Base-by-base conservation (phyloP, 2,113 vertebrate genomes). In the Ammodytes marinus region DNA sequence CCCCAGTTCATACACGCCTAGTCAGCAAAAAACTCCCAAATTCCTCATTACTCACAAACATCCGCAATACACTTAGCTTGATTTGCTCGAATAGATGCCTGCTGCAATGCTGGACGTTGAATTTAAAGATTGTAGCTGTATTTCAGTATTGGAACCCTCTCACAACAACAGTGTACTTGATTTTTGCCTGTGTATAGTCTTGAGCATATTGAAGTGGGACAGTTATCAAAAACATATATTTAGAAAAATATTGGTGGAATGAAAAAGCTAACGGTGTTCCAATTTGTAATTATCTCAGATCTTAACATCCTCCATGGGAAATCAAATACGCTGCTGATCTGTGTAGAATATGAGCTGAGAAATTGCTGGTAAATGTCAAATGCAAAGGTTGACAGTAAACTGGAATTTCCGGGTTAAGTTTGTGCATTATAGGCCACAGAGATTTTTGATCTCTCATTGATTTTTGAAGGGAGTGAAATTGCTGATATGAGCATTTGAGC, bases 1-100 rank as follows among this genome's bases (percentile, higher is more conserved):
- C 52, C 74, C 46, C 40, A 40, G 19, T 78, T 82, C 84, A 82
- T 68, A 72, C 61, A 74, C 68, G 88, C 85, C 72, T 55, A 79
- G 82, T 94, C 93, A 94, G 90, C 91, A 78, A 91, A 94, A 93
- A 88, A 91, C 71, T 86, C 84, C 82, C 69, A 93, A 94, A 94
- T 93, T 94, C 90, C 85, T 92, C 88, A 93, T 94, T 94, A 94
- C 92, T 94, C 89, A 90, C 80, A 89, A 94, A 91, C 88, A 92
- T 89, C 90, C 86, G 86, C 91, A 92, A 82, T 79, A 92, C 92
- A 92, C 93, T 94, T 93, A 91, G 89, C 82, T 82, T 91, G 91
- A 94, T 94, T 93, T 89, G 84, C 87, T 93, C 55, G 39, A 72
- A 79, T 4, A 67, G 84, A 76, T 63, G 78, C 53, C 49, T 80